Evolutionary conservation across 92 coral and sea anemone species (phyloP).

Genomic region (Actinernus sp.): DNA sequence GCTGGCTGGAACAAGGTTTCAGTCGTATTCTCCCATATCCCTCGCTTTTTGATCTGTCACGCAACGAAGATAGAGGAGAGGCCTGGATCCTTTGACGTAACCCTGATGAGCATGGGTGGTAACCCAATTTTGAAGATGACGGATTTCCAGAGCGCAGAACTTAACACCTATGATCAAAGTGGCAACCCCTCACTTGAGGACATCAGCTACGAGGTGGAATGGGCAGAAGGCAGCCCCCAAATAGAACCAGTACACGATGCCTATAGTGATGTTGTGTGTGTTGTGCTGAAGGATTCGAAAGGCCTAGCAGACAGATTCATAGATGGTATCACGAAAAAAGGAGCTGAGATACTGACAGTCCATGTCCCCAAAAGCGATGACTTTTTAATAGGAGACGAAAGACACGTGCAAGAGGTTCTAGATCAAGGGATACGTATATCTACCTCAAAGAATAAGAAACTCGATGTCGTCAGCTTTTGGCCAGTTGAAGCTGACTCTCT

Average conservation of each 20-base stretch:
- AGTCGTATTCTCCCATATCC: neutral
- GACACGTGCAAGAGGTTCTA: neutral
- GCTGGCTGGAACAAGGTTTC: constrained; percentile 15
- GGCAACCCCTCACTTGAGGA: constrained; percentile 1
- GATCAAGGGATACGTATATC: neutral
- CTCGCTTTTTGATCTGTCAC: constrained; percentile 9
- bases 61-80: neutral
- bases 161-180: neutral
- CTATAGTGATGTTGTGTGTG: neutral
- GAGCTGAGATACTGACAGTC: too few relatives aligned
- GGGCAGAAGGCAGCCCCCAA: constrained; percentile 10
- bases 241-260: neutral
- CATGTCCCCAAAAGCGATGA: too few relatives aligned
- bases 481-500: constrained; percentile 13
- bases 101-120: constrained; percentile 22
- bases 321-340: neutral
- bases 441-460: neutral
- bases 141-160: constrained; percentile 2
- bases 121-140: constrained; percentile 20
- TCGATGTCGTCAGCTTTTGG: constrained; percentile 42
- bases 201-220: constrained; percentile 19
- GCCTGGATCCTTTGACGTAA: constrained; percentile 9
- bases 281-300: constrained; percentile 28
- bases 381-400: too few relatives aligned
- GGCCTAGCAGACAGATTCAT: constrained; percentile 8